Evolutionary conservation across 2,797 vertebrate species (phyloP).

Genomic region (Potorous gilbertii): DNA sequence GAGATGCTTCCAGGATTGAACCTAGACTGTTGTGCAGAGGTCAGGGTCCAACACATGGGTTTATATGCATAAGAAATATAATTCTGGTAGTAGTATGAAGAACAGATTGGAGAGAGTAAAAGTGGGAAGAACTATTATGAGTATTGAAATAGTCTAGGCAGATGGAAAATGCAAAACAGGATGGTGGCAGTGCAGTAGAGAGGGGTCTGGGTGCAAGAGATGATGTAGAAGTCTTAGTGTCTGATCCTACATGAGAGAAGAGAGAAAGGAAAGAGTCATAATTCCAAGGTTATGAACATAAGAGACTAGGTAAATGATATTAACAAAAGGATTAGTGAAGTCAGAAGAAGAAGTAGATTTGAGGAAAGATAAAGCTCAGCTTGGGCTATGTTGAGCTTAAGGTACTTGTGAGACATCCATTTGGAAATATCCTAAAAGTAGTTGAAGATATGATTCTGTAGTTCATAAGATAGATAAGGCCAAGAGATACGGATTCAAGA

Average conservation of each 20-base stretch:
- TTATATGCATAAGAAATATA: not conserved
- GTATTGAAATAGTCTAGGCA: not conserved
- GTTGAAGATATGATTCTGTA: not conserved
- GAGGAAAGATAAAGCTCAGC: not conserved
- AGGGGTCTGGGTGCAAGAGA: not conserved
- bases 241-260: not conserved
- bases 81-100: not conserved
- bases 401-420: not conserved
- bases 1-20: not conserved
- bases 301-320: too few species aligned
- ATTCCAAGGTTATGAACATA: too few species aligned
- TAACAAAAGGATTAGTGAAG: not conserved
- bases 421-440: not conserved
- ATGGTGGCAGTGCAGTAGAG: not conserved
- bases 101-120: not conserved
- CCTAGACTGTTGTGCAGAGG: not conserved
- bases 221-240: not conserved
- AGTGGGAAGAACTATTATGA: not conserved
- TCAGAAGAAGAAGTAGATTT: not conserved
- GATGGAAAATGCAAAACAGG: not conserved
- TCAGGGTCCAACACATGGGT: not conserved
- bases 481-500: not conserved
- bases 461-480: not conserved
- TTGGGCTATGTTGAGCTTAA: not conserved
- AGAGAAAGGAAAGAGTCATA: not conserved